phyloP scores from a whole-genome alignment of 2,113 vertebrate genomes.

The Struthidea cinerea region DNA sequence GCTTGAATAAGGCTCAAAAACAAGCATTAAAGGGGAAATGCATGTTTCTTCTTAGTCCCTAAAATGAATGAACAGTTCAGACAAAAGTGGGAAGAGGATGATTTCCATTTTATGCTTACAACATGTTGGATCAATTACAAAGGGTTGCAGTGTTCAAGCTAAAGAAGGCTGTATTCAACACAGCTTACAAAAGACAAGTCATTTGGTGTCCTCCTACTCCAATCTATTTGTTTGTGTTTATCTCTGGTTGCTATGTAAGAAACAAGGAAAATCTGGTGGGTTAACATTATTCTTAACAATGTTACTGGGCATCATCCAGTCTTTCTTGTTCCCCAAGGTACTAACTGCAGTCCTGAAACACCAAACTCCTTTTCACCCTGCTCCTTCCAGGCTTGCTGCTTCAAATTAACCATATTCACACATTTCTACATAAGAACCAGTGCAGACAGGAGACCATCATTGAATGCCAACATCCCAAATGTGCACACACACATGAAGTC shows the following conservation, averaged over 20 bases:
- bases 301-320: conserved; percentile 34
- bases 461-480: background rate
- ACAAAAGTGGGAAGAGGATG: conserved; percentile 13
- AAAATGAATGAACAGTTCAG: background rate
- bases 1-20: background rate
- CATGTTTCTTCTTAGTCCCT: background rate
- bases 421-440: background rate
- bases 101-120: conserved; percentile 16
- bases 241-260: conserved; percentile 70
- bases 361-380: background rate
- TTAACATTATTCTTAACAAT: conserved; percentile 35
- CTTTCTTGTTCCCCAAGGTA: conserved; percentile 5
- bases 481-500: background rate
- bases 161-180: conserved; percentile 30
- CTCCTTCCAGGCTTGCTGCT: background rate
- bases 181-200: conserved; percentile 34
- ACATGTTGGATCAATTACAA: conserved; percentile 15
- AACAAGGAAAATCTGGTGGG: conserved; percentile 52
- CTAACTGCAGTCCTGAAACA: background rate
- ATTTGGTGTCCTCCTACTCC: conserved; percentile 45
- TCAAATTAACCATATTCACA: background rate
- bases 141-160: conserved; percentile 28
- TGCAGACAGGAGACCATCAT: background rate
- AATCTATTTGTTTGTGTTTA: conserved; percentile 69
- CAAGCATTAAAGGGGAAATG: background rate